Conservation (phyloP, 2,797 vertebrate genomes). For the Peromyscus attwateri region DNA sequence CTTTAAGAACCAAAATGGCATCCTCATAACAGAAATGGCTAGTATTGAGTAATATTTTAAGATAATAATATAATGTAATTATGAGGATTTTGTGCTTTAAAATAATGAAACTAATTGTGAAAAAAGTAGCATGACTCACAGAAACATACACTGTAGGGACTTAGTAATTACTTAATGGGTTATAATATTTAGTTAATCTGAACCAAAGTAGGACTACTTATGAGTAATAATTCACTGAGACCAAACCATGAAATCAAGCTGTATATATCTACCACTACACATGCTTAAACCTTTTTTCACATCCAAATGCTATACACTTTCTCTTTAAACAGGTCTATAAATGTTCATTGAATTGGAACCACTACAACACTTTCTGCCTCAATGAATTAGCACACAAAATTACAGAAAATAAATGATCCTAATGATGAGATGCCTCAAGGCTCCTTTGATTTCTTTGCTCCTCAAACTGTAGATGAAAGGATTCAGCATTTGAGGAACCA, state of each 20-base stretch:
- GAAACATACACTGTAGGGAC: neutral
- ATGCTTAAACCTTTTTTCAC: neutral
- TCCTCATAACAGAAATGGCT: neutral
- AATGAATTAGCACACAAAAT: neutral
- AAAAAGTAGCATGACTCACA: neutral
- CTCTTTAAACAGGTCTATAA: too few relatives aligned
- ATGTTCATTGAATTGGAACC: neutral
- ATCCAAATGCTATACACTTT: neutral
- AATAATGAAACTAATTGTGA: neutral
- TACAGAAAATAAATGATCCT: neutral
- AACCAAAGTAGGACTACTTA: neutral
- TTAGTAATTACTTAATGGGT: neutral
- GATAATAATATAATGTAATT: neutral
- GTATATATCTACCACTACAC: neutral
- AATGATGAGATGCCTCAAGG: neutral
- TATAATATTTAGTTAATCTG: neutral
- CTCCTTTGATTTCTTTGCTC: conserved; percentile 35
- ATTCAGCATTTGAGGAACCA: conserved; percentile 51
- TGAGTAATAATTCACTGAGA: neutral
- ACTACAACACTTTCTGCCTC: too few relatives aligned
- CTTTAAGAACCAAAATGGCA: neutral
- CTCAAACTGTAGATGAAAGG: conserved; percentile 58
- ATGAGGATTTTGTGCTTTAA: neutral
- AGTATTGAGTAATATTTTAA: neutral
- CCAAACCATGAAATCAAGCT: neutral